Conservation (phyloP, 2,113 vertebrate species). For the Callocephalon fimbriatum region DNA sequence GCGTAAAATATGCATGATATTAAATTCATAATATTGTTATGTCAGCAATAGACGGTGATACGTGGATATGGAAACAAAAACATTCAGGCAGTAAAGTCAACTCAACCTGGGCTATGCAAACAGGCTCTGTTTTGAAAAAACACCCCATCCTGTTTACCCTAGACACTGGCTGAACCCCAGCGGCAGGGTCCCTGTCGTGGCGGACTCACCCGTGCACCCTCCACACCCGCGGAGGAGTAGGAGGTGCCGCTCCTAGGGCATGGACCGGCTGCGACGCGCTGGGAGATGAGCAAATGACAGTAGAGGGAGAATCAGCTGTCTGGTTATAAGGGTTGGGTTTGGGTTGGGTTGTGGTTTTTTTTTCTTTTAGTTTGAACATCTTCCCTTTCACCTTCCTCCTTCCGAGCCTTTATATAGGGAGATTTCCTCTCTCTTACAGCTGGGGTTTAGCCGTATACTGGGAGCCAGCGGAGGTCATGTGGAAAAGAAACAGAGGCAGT, state of each 20-base stretch:
- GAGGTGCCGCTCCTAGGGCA: accelerated
- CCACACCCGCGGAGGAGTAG: not conserved
- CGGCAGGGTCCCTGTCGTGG: not conserved
- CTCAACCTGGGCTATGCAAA: constrained; percentile 47
- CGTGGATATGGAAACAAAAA: constrained; percentile 38
- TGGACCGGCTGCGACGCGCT: not conserved
- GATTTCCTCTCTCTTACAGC: not conserved
- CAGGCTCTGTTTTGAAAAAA: constrained; percentile 15
- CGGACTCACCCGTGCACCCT: not conserved
- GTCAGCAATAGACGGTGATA: constrained; percentile 15
- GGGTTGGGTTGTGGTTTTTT: accelerated
- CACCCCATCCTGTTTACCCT: not conserved
- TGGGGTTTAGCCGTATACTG: not conserved
- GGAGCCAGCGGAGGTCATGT: not conserved
- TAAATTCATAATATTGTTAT: constrained; percentile 29
- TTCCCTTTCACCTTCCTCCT: not conserved
- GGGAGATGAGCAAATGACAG: not conserved
- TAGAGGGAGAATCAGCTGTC: not conserved
- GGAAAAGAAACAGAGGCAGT: not conserved
- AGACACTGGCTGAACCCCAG: not conserved
- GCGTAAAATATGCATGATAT: constrained; percentile 49
- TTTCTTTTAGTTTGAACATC: not conserved
- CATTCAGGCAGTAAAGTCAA: constrained; percentile 24
- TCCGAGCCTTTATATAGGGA: not conserved
- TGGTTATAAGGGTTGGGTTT: not conserved